Evolutionary conservation across 2,888 invertebrate species (phyloP).

Genomic region (Urechis unicinctus): DNA sequence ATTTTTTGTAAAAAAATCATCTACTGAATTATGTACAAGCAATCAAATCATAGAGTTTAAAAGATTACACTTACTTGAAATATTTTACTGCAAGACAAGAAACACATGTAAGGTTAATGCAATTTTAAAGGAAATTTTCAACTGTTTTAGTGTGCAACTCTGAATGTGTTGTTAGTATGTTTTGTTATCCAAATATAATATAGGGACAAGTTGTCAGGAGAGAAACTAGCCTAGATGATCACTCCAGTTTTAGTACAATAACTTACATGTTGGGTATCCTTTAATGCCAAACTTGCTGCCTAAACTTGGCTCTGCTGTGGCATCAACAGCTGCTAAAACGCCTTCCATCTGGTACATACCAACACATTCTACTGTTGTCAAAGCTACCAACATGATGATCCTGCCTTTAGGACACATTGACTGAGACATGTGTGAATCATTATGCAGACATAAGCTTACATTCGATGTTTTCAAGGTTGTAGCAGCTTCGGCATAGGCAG

Average conservation of each 20-base stretch:
- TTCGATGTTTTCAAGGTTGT: conserved; percentile 30
- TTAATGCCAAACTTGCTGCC: conserved; percentile 60
- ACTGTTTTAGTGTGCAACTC: background rate
- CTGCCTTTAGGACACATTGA: background rate
- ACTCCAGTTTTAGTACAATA: no score
- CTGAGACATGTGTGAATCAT: background rate
- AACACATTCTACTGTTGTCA: background rate
- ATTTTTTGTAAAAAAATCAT: background rate
- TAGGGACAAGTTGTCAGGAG: background rate
- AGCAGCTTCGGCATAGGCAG: conserved; percentile 58
- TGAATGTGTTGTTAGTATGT: background rate
- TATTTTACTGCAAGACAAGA: conserved; percentile 42
- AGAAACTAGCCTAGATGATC: no score
- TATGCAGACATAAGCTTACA: conserved; percentile 24
- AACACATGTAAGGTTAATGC: conserved; percentile 1
- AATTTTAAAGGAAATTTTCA: background rate
- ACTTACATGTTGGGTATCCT: conserved; percentile 66
- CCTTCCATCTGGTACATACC: conserved; percentile 25
- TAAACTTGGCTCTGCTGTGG: conserved; percentile 56
- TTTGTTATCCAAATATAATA: background rate
- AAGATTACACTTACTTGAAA: conserved; percentile 49
- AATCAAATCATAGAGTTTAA: no score
- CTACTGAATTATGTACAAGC: no score
- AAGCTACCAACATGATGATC: background rate
- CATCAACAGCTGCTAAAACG: conserved; percentile 60